phyloP scores from a whole-genome alignment of 2,888 invertebrate species.

The Heterodera filipjevi region DNA sequence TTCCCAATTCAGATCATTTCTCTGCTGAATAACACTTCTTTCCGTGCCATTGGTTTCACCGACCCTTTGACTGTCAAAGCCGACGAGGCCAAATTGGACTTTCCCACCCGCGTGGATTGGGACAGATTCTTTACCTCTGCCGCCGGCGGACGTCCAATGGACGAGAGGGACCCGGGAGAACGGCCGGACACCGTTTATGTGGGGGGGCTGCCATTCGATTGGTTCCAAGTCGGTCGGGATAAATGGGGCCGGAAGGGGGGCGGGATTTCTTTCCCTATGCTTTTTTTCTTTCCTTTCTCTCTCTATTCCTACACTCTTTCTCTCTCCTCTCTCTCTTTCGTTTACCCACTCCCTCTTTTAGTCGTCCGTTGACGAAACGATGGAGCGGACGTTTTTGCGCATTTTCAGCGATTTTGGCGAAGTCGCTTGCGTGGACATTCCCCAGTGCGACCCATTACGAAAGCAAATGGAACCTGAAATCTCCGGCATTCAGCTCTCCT shows the following conservation, averaged over 20 bases:
- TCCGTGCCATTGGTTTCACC: constrained; percentile 45
- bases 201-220: constrained; percentile 44
- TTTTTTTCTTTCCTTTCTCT: too few relatives aligned
- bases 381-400: constrained; percentile 35
- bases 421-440: constrained; percentile 42
- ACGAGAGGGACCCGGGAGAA: constrained; percentile 43
- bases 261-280: too few relatives aligned
- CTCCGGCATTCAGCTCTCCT: constrained; percentile 41
- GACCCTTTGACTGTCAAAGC: constrained; percentile 38
- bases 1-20: constrained; percentile 34
- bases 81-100: constrained; percentile 35
- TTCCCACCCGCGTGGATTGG: constrained; percentile 47
- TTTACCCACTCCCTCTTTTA: background rate
- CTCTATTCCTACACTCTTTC: background rate
- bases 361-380: constrained; percentile 14
- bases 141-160: constrained; percentile 35
- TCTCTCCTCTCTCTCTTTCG: too few relatives aligned
- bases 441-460: constrained; percentile 41
- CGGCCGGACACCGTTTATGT: constrained; percentile 45
- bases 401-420: constrained; percentile 41
- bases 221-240: constrained; percentile 38
- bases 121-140: constrained; percentile 36
- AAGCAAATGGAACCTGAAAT: constrained; percentile 44
- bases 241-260: background rate
- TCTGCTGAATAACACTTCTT: constrained; percentile 36